Conservation (phyloP, 1,140 invertebrate species). For the Cylas formicarius region DNA sequence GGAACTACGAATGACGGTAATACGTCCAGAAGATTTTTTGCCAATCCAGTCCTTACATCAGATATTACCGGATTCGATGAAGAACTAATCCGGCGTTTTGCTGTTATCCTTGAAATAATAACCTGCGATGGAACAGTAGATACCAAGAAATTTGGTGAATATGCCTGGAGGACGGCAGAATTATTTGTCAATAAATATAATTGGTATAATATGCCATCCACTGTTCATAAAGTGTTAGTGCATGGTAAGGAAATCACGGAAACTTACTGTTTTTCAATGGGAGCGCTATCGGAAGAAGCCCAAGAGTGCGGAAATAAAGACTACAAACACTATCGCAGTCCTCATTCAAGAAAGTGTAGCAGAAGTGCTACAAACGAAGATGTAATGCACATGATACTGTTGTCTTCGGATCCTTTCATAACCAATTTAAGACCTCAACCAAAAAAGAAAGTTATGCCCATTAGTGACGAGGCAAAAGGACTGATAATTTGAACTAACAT, state of each 20-base stretch:
- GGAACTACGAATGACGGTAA: conserved; percentile 16
- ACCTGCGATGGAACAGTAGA: not conserved
- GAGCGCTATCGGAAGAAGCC: conserved; percentile 28
- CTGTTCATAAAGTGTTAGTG: conserved; percentile 37
- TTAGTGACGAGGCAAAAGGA: too few species aligned
- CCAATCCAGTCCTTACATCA: conserved; percentile 5
- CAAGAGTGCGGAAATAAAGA: conserved; percentile 26
- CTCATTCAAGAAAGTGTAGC: conserved; percentile 28
- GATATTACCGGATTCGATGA: conserved; percentile 21
- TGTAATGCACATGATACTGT: too few species aligned
- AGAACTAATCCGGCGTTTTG: conserved; percentile 11
- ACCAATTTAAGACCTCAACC: too few species aligned
- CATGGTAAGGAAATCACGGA: conserved; percentile 27
- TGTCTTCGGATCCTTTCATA: too few species aligned
- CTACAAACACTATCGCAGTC: conserved; percentile 16
- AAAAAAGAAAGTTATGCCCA: too few species aligned
- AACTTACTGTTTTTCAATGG: conserved; percentile 28
- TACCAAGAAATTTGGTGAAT: conserved; percentile 6
- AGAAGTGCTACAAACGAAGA: too few species aligned
- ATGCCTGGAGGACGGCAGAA: conserved; percentile 13
- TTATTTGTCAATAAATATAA: conserved; percentile 30
- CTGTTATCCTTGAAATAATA: conserved; percentile 10
- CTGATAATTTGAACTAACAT: too few species aligned
- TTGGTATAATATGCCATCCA: conserved; percentile 37
- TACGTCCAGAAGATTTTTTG: conserved; percentile 11